Base-by-base conservation (phyloP, 2,888 invertebrate species). In the Torymus auratus region DNA sequence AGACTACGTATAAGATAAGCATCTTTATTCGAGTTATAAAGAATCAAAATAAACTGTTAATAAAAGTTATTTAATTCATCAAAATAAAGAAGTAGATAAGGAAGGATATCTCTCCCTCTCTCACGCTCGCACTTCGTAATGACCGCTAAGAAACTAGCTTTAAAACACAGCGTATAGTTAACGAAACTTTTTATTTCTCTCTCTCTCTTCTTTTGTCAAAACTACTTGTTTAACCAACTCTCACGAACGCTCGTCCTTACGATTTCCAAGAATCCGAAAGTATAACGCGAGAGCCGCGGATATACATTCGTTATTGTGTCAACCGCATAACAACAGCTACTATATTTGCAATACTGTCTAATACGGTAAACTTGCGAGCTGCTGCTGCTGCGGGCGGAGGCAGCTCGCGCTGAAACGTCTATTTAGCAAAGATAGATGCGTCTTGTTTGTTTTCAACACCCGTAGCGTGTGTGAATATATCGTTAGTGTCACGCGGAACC, bases 361-460 rank as follows among this genome's bases (percentile, higher is more conserved):
- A 53, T 61, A 52, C 20, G 17, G 23, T 50, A 72, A 72, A 72
- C 72, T 72, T 72, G 23, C n/a, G 52, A 52, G 62, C 23, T 72
- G 73, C 55, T 41, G 55, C 28, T 73, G 56, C 55, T 12, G 15
- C 15, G 28, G 14, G 56, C 55, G 41, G 53, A 28, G 20, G 55
- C 65, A 58, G 67, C 50, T 50, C 13, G 23, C 64, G 2, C 20
- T 23, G 60, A 75, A 68, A 20, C 58, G 77, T 77, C 70, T 77
- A 70, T 77, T 77, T 70, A 70, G 77, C 64, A 55, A 68, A 77
- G 77, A 77, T 64, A 70, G 70, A 77, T 77, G 70, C 58, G 77
- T 77, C 77, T 77, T 77, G 77, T 77, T 77, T 77, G 77, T 77
- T 77, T 64, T 70, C 56, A 20, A 53, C 53, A 14, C 58, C n/a